Conservation (phyloP, 2,113 vertebrate genomes). For the Capreolus pygargus region DNA sequence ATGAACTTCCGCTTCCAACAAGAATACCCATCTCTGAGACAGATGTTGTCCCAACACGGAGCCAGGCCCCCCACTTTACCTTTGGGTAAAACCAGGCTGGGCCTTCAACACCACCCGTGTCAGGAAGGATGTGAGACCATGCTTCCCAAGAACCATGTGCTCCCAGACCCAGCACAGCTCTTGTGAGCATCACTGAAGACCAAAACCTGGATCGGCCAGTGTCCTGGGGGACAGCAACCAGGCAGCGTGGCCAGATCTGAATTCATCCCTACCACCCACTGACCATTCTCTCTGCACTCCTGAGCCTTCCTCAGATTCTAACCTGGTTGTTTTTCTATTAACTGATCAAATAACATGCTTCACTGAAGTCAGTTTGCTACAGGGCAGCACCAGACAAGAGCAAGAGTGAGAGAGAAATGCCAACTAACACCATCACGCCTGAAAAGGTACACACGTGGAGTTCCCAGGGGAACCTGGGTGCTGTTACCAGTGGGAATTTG, state of each 20-base stretch:
- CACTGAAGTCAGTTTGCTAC: neutral
- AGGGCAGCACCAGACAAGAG: neutral
- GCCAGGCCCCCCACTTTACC: neutral
- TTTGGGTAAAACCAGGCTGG: neutral
- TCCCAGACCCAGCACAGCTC: fast-evolving
- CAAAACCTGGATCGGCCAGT: fast-evolving
- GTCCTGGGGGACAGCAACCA: fast-evolving
- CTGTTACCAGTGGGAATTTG: fast-evolving
- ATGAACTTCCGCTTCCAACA: conserved; percentile 25
- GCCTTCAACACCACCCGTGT: fast-evolving
- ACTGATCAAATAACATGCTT: neutral
- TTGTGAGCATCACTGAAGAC: fast-evolving
- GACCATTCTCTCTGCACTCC: fast-evolving
- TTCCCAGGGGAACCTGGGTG: neutral
- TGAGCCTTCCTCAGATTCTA: no score
- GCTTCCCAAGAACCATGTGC: fast-evolving
- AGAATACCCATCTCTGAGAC: neutral
- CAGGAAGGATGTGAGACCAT: neutral
- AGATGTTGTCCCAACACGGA: neutral
- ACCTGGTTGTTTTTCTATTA: fast-evolving
- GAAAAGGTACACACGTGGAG: fast-evolving
- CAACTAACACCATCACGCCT: fast-evolving
- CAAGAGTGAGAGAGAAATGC: neutral
- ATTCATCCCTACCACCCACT: fast-evolving
- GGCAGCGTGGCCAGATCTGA: fast-evolving